phyloP scores from a whole-genome alignment of 2,113 vertebrate species.

The Coptodon bakossiorum region DNA sequence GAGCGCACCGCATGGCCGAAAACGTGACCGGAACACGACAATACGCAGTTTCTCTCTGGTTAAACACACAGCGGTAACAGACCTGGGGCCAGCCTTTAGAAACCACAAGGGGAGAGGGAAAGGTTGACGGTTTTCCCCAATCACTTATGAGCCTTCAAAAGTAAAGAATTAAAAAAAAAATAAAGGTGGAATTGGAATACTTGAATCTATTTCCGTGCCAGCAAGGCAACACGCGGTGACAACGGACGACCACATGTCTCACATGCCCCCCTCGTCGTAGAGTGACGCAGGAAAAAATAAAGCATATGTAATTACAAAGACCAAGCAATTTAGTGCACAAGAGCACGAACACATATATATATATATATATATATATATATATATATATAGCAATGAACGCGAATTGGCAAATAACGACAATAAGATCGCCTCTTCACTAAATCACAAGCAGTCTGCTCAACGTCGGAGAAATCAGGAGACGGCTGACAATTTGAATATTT shows the following conservation, averaged over 20 bases:
- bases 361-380: no score
- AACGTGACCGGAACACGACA: conserved; percentile 46
- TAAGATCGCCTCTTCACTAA: neutral
- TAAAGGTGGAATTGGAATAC: neutral
- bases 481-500: neutral
- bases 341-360: neutral
- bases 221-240: conserved; percentile 9
- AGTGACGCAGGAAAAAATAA: conserved; percentile 19
- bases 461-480: neutral
- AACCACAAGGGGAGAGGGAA: neutral
- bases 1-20: neutral
- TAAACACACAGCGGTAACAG: neutral
- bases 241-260: conserved; percentile 33
- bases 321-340: neutral
- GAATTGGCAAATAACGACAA: neutral
- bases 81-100: neutral
- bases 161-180: neutral
- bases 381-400: neutral
- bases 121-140: neutral
- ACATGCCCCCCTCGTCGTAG: neutral
- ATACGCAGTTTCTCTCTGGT: neutral
- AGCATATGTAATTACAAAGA: neutral
- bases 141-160: neutral
- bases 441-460: neutral
- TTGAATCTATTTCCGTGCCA: neutral